Percentiles rank a stretch among this genome's conserved stretches.
Evolutionary conservation across 2,113 vertebrate species (phyloP).

Genomic region (Ivindomyrus marchei): DNA sequence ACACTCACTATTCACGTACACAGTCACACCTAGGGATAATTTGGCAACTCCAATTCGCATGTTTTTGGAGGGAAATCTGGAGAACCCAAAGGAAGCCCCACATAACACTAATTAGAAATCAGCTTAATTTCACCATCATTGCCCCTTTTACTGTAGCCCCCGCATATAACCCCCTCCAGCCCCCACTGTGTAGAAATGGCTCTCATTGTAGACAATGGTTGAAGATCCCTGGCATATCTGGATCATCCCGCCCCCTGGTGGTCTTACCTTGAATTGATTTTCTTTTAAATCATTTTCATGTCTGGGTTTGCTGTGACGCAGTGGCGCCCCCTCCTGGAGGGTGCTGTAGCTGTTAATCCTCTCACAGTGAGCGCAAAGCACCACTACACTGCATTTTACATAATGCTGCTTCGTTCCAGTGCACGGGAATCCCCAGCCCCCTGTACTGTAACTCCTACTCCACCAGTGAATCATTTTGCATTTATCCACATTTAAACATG

Average conservation of each 20-base stretch:
- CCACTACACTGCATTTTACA: background rate
- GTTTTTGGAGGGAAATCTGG: background rate
- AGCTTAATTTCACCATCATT: too few species aligned
- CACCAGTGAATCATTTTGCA: background rate
- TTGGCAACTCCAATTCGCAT: background rate
- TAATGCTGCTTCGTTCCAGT: background rate
- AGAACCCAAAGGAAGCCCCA: background rate
- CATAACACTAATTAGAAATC: background rate
- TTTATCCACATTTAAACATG: background rate
- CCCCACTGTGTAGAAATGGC: too few species aligned
- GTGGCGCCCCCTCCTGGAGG: background rate
- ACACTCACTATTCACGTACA: background rate
- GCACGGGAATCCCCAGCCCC: background rate
- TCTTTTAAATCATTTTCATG: background rate
- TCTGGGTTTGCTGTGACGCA: background rate
- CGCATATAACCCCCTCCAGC: too few species aligned
- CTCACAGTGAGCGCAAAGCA: background rate
- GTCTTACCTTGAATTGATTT: background rate
- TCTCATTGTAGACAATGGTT: background rate
- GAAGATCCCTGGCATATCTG: background rate
- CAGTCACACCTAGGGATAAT: background rate
- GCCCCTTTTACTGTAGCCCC: too few species aligned
- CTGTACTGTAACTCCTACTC: background rate
- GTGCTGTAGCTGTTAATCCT: background rate
- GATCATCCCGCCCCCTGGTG: background rate